Evolutionary conservation across 2,113 vertebrate species (phyloP).

Genomic region (Galbula dea): DNA sequence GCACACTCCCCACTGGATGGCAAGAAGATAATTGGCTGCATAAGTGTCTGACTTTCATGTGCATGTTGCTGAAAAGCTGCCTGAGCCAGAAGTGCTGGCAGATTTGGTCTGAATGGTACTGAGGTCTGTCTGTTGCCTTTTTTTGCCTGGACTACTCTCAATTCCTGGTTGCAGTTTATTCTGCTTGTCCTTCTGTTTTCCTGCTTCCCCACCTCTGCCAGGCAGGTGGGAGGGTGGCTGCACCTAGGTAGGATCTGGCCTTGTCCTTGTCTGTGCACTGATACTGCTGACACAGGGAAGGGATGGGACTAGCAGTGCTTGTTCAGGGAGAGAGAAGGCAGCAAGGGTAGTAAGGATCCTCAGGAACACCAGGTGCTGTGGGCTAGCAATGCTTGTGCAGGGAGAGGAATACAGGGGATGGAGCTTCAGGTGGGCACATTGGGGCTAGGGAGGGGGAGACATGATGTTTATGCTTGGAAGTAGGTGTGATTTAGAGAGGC

Average conservation of each 20-base stretch:
- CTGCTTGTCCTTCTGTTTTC: neutral
- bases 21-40: neutral
- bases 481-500: neutral
- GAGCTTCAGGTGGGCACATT: neutral
- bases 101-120: neutral
- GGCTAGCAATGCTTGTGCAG: neutral
- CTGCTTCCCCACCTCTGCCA: neutral
- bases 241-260: neutral
- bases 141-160: neutral
- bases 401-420: neutral
- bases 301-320: neutral
- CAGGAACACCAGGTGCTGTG: neutral
- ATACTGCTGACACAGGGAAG: neutral
- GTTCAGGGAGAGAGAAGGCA: neutral
- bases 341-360: neutral
- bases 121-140: neutral
- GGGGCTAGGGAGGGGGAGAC: neutral
- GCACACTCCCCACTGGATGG: neutral
- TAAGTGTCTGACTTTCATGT: conserved; percentile 1
- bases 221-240: neutral
- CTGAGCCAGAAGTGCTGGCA: neutral
- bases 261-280: neutral
- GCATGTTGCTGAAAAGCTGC: neutral
- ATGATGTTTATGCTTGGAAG: neutral
- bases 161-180: neutral